phyloP scores from a whole-genome alignment of 2,888 invertebrate genomes.

The Mimas tiliae region DNA sequence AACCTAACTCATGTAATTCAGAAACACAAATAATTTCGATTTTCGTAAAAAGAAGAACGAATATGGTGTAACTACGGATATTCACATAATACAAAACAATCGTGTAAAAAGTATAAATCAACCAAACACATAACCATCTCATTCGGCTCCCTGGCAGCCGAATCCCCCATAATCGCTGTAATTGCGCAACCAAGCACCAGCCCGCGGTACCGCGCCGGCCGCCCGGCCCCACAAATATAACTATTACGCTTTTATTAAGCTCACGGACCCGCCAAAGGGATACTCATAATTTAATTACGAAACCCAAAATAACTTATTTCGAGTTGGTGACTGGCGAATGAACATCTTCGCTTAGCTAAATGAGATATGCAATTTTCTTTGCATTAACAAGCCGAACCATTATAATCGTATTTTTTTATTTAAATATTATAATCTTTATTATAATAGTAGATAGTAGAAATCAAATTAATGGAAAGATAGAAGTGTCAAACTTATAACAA shows the following conservation, averaged over 20 bases:
- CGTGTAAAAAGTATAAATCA: conserved; percentile 27
- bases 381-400: background rate
- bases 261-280: conserved; percentile 75
- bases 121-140: conserved; percentile 40
- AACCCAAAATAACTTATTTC: conserved; percentile 67
- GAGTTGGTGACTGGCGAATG: conserved; percentile 33
- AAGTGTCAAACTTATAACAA: too few species aligned
- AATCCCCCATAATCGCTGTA: conserved; percentile 53
- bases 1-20: too few species aligned
- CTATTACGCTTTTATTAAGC: conserved; percentile 82
- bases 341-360: conserved; percentile 3
- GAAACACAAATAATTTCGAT: background rate
- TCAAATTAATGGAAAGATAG: too few species aligned
- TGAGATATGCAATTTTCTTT: conserved; percentile 20
- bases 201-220: conserved; percentile 43
- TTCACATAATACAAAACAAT: conserved; percentile 9
- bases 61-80: conserved; percentile 3
- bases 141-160: conserved; percentile 44
- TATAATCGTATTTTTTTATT: background rate
- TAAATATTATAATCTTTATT: too few species aligned
- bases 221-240: conserved; percentile 65
- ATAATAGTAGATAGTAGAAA: background rate
- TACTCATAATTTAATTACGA: conserved; percentile 80
- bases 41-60: background rate
- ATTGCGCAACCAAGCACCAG: conserved; percentile 65